These are phyloP conservation scores for Campylomormyrus numenius DNA, from an alignment of 2,113 vertebrate genomes.

Conservation along the genomic window DNA sequence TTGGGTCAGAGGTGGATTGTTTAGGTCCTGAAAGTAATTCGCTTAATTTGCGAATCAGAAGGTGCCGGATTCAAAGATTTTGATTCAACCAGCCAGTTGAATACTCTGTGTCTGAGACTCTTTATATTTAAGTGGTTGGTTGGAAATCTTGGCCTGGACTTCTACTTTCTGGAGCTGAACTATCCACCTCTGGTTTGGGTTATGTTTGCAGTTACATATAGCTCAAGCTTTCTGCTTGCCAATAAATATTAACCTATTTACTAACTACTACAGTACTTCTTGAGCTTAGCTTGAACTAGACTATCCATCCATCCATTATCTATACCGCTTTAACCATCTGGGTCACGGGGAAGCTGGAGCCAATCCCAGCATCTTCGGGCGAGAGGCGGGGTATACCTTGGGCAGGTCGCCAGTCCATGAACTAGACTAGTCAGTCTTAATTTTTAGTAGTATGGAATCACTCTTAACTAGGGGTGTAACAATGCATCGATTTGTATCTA, in stretches of 20 bases:
- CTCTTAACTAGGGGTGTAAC: not conserved
- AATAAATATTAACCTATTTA: not conserved
- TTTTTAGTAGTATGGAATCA: not conserved
- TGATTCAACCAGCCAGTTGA: not conserved
- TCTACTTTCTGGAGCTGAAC: too few species aligned
- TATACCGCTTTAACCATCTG: too few species aligned
- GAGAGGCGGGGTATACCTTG: too few species aligned
- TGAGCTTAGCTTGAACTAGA: not conserved
- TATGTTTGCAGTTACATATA: not conserved
- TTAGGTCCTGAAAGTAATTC: not conserved
- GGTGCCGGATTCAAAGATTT: not conserved
- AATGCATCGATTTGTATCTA: too few species aligned
- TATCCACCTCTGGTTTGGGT: too few species aligned
- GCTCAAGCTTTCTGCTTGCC: not conserved
- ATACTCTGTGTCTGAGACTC: too few species aligned
- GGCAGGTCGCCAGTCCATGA: not conserved
- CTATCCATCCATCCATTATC: not conserved
- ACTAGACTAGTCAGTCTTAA: not conserved
- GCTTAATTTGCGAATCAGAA: too few species aligned
- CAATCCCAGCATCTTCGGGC: too few species aligned
- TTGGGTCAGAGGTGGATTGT: not conserved
- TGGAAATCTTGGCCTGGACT: too few species aligned
- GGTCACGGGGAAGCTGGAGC: too few species aligned
- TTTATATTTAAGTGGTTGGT: too few species aligned
- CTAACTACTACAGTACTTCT: not conserved